Conservation (phyloP, 2,888 invertebrate genomes). For the Chymomyza caudatula region DNA sequence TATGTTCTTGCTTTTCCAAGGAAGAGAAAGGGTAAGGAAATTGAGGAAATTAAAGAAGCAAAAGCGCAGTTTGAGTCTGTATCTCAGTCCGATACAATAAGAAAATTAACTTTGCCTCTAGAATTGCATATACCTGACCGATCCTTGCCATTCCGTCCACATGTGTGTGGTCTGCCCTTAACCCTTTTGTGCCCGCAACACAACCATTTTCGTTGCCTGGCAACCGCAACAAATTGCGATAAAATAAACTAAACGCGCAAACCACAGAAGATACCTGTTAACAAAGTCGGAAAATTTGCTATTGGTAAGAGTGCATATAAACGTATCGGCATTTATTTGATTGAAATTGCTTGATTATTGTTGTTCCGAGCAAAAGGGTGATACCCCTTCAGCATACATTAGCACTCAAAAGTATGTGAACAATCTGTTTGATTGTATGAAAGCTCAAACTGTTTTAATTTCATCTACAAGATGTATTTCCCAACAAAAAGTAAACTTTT, state of each 20-base stretch:
- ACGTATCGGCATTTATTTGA: constrained; percentile 42
- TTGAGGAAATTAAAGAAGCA: neutral
- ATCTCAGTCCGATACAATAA: constrained; percentile 60
- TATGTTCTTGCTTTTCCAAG: neutral
- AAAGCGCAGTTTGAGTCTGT: neutral
- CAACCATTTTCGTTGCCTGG: neutral
- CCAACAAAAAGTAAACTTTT: neutral
- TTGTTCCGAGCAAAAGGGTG: neutral
- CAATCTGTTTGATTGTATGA: neutral
- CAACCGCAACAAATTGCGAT: constrained; percentile 58
- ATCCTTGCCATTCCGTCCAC: neutral
- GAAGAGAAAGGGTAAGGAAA: neutral
- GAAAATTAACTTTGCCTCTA: constrained; percentile 47
- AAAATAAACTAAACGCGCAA: constrained; percentile 30
- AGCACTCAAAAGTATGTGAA: neutral
- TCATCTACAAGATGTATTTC: neutral
- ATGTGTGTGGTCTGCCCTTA: constrained; percentile 39
- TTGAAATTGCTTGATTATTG: constrained; percentile 37
- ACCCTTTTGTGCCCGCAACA: constrained; percentile 43
- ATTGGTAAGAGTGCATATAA: neutral
- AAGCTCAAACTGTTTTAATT: neutral
- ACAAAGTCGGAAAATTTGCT: neutral
- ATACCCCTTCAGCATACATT: neutral
- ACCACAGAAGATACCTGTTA: constrained; percentile 31
- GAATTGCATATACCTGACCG: constrained; percentile 1